Evolutionary conservation across 2,797 vertebrate genomes (phyloP), one percentile per base, ranked within the genome.

Genomic region (Halcyon leucocephala): DNA sequence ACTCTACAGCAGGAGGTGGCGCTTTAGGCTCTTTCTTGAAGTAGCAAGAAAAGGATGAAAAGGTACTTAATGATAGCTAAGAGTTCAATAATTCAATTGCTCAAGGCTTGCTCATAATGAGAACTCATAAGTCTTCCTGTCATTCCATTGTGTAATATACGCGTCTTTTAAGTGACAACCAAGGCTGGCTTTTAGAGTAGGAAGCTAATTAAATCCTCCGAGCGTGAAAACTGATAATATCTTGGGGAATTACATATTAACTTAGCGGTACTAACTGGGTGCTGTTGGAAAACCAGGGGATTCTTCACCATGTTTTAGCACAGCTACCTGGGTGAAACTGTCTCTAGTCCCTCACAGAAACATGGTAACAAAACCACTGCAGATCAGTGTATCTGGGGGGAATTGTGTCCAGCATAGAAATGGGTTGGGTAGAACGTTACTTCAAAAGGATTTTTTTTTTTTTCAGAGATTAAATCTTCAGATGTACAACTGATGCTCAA

Each of bases 141-240:
- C 96, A 71, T 80, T 93, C 81, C 70, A 4, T 58, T 89, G 65
- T 89, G 84, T 89, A 93, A 87, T 76, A 92, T 79, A 82, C 82
- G 86, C 14, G 12, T 83, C 88, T 93, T 93, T 83, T 79, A 95
- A 97, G 82, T 90, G 93, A 90, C 92, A 94, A 65, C 49, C 62
- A 88, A 81, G 91, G 61, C 81, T 95, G 90, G 73, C 66, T 91
- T 94, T 97, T 94, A 92, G 94, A 95, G 83, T 62, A 60, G 46
- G 44, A 90, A 54, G 71, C 71, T 96, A 91, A 95, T 95, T 95
- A 97, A 97, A 90, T 92, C 82, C 80, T 61, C 80, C 48, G 37
- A 42, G 51, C 42, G 22, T 67, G 66, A 90, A 57, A 95, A 78
- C 66, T 57, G 65, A 42, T 79, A 65, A 62, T 73, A 66, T 73